Evolutionary conservation across 2,797 vertebrate genomes (phyloP).

Genomic region (Micromesistius poutassou): DNA sequence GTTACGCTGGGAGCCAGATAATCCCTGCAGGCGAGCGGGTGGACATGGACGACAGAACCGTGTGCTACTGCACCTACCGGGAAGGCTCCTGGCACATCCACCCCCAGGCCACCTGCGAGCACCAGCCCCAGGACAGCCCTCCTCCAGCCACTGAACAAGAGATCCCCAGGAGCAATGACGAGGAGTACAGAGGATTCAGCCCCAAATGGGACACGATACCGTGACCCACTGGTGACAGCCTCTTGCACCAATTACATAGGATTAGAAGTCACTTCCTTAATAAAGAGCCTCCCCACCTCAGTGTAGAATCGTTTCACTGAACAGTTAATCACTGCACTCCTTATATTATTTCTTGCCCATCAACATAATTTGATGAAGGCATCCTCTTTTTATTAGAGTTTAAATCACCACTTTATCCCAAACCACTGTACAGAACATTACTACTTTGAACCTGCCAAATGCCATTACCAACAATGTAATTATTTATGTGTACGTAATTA

Average conservation of each 20-base stretch:
- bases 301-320: too few species aligned
- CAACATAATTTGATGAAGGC: not conserved
- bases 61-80: slow-evolving; percentile 71
- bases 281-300: too few species aligned
- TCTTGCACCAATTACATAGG: not conserved
- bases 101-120: slow-evolving; percentile 62
- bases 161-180: slow-evolving; percentile 28
- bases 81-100: slow-evolving; percentile 73
- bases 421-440: not conserved
- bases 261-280: not conserved
- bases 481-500: not conserved
- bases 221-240: slow-evolving; percentile 33
- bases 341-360: not conserved
- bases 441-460: not conserved
- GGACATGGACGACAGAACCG: slow-evolving; percentile 64
- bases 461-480: not conserved
- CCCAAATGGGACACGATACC: slow-evolving; percentile 68
- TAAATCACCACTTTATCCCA: not conserved
- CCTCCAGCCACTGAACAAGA: slow-evolving; percentile 8
- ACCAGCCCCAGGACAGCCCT: slow-evolving; percentile 29
- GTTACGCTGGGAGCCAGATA: slow-evolving; percentile 73
- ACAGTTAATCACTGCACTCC: not conserved
- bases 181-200: slow-evolving; percentile 34
- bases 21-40: slow-evolving; percentile 74
- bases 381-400: not conserved